Conservation (phyloP, 2,888 invertebrate genomes). For the Thecophora atra region DNA sequence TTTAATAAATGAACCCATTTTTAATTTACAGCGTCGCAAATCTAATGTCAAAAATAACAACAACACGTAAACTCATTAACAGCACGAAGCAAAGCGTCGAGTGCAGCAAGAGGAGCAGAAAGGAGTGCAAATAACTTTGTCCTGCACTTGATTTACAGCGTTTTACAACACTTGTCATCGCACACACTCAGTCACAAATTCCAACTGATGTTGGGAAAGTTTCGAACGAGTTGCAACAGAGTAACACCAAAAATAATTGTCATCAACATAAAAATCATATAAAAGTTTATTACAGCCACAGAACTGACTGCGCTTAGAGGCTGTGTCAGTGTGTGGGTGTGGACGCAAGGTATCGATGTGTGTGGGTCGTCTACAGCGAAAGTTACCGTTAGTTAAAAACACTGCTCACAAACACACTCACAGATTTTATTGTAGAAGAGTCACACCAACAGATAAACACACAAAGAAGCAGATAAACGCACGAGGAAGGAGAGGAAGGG, state of each 20-base stretch:
- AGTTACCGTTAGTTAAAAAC: neutral
- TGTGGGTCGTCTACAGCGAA: neutral
- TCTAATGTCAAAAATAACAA: neutral
- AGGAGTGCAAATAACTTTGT: slow-evolving; percentile 31
- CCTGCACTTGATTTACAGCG: slow-evolving; percentile 38
- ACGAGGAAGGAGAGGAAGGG: neutral
- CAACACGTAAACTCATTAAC: neutral
- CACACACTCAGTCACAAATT: slow-evolving; percentile 15
- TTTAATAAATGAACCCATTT: neutral
- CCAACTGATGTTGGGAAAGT: neutral
- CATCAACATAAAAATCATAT: slow-evolving; percentile 20
- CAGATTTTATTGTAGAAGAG: neutral
- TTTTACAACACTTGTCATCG: neutral
- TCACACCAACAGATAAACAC: neutral
- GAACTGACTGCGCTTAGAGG: neutral
- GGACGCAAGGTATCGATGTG: neutral
- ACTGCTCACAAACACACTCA: neutral
- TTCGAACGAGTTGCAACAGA: neutral
- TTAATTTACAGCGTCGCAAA: neutral
- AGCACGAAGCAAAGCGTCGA: neutral
- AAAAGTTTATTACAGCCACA: slow-evolving; percentile 12
- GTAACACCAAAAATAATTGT: slow-evolving; percentile 29
- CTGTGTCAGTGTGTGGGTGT: neutral
- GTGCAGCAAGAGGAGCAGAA: neutral
- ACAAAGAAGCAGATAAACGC: neutral